Evolutionary conservation across 53 echinoderm and acorn worm species (phyloP).

Genomic region (Patiria pectinifera): DNA sequence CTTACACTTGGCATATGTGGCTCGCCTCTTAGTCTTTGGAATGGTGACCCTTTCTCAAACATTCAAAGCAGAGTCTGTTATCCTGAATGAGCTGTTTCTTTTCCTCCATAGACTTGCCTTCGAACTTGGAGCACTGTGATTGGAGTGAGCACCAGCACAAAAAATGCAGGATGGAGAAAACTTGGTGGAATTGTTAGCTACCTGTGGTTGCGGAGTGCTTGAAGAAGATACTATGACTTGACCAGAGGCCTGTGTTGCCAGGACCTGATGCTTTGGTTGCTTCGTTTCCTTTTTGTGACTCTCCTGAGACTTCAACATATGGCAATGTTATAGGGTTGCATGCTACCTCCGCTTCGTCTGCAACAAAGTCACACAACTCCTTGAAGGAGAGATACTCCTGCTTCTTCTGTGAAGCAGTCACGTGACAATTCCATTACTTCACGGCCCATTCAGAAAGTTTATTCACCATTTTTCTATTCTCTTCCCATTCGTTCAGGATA

Average conservation of each 20-base stretch:
- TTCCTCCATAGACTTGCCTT: neutral
- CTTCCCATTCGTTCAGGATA: slow-evolving; percentile 70
- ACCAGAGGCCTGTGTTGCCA: neutral
- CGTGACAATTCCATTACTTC: slow-evolving; percentile 62
- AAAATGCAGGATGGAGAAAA: no score
- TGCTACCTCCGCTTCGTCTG: slow-evolving; percentile 68
- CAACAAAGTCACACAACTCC: slow-evolving; percentile 57
- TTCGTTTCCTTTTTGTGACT: neutral
- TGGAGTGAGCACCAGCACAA: slow-evolving; percentile 23
- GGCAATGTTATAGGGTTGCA: slow-evolving; percentile 60
- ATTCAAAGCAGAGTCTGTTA: slow-evolving; percentile 51
- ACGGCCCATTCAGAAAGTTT: slow-evolving; percentile 70
- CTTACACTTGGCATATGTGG: slow-evolving; percentile 54
- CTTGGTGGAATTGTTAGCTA: no score
- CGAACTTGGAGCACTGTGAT: slow-evolving; percentile 45
- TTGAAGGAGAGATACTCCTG: slow-evolving; percentile 55
- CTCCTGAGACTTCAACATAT: neutral
- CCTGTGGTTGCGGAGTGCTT: no score
- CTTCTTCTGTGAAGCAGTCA: slow-evolving; percentile 51
- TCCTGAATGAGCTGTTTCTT: slow-evolving; percentile 42
- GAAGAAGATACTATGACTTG: neutral
- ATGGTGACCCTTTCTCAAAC: slow-evolving; percentile 53
- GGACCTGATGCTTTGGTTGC: neutral
- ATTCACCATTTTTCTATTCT: slow-evolving; percentile 61
- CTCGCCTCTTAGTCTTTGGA: slow-evolving; percentile 45